These are phyloP conservation scores for Apogon talboti DNA, from an alignment of 2,797 vertebrate species.

Conservation along the genomic window DNA sequence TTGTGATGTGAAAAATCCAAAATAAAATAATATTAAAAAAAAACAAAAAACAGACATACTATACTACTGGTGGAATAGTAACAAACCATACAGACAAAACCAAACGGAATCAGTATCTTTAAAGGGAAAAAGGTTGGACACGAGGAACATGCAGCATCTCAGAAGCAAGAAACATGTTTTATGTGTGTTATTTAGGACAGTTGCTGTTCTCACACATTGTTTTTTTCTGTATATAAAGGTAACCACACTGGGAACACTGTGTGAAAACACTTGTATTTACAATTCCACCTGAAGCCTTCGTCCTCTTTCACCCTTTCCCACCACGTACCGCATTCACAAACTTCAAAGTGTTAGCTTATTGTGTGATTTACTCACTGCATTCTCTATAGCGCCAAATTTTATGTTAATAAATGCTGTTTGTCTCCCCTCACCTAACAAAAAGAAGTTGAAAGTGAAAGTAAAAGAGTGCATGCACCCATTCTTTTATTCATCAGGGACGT, in stretches of 20 bases:
- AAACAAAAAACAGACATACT: too few relatives aligned
- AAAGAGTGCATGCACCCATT: constrained; percentile 37
- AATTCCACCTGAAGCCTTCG: not conserved
- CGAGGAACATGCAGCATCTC: not conserved
- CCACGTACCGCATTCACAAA: not conserved
- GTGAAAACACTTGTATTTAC: constrained; percentile 3
- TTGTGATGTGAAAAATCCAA: too few relatives aligned
- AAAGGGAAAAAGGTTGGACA: too few relatives aligned
- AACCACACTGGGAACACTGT: not conserved
- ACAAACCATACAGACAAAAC: too few relatives aligned
- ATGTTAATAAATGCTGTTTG: constrained; percentile 42
- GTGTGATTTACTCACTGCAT: constrained; percentile 25
- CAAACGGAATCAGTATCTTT: too few relatives aligned
- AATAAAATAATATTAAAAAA: too few relatives aligned
- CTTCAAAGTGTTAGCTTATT: constrained; percentile 43
- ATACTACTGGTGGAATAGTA: too few relatives aligned
- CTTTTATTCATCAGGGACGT: constrained; percentile 58
- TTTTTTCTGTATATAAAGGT: not conserved
- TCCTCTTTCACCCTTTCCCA: not conserved
- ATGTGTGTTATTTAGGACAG: not conserved
- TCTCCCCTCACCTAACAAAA: constrained; percentile 27
- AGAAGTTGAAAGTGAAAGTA: constrained; percentile 32
- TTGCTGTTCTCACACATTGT: not conserved
- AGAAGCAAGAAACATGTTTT: not conserved
- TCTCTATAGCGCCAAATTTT: constrained; percentile 16